Percentiles rank a stretch among this genome's conserved stretches.
Evolutionary conservation across 1,140 invertebrate species (phyloP).

Genomic region (Chymomyza costata): DNA sequence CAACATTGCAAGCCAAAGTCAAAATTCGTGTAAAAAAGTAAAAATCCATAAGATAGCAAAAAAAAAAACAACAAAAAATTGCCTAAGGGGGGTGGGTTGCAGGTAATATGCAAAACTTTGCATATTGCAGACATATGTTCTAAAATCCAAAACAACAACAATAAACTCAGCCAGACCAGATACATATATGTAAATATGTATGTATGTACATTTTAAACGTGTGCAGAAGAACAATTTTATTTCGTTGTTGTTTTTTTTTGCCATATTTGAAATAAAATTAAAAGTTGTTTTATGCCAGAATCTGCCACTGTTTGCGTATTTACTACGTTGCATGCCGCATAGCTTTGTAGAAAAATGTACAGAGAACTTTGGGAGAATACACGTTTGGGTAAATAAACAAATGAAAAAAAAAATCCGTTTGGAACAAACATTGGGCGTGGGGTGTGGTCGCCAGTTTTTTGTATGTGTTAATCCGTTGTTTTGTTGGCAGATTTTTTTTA

Average conservation of each 20-base stretch:
- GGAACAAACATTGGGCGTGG: background rate
- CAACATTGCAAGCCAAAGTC: conserved; percentile 56
- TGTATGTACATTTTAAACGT: no score
- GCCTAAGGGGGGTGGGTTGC: conserved; percentile 16
- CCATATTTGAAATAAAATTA: conserved; percentile 12
- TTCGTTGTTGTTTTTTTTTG: background rate
- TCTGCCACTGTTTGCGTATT: conserved; percentile 44
- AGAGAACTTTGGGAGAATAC: no score
- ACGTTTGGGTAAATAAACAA: conserved; percentile 71
- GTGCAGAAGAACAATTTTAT: background rate
- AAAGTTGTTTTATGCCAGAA: conserved; percentile 21
- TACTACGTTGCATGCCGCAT: conserved; percentile 36
- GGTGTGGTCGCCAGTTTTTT: no score
- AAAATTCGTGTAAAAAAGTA: conserved; percentile 57
- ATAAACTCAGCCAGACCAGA: conserved; percentile 15
- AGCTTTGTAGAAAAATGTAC: conserved; percentile 41
- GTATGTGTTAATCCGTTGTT: no score
- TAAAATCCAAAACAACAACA: background rate
- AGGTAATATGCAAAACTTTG: conserved; percentile 65
- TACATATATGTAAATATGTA: background rate
- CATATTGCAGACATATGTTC: conserved; percentile 72
- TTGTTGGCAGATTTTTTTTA: no score
- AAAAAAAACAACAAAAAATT: no score
- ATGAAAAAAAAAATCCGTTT: no score
- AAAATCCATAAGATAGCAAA: no score